Percentiles rank a stretch among this genome's conserved stretches.
These are phyloP conservation scores for Drosophila sordidula DNA, from an alignment of 2,888 invertebrate species.

Conservation along the genomic window DNA sequence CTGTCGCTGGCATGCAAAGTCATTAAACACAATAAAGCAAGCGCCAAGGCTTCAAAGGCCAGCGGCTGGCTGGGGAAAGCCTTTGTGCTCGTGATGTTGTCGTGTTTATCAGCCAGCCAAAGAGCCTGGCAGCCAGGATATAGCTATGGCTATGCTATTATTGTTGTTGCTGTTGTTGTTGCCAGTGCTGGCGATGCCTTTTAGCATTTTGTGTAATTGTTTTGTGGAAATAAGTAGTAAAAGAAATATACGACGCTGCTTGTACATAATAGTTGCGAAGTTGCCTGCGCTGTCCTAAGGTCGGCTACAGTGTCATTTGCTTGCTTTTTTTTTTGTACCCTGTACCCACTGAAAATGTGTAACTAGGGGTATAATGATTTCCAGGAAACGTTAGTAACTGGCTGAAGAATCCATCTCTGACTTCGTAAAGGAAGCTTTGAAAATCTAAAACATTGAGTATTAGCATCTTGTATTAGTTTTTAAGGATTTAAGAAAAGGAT, in stretches of 20 bases:
- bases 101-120: conserved; percentile 70
- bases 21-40: conserved; percentile 69
- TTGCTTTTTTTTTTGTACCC: conserved; percentile 15
- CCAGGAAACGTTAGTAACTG: too few species aligned
- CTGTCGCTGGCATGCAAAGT: conserved; percentile 63
- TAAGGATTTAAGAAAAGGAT: too few species aligned
- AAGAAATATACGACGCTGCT: conserved; percentile 45
- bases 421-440: too few species aligned
- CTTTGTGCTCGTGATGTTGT: conserved; percentile 68
- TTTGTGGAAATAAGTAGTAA: conserved; percentile 69
- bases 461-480: too few species aligned
- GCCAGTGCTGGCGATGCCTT: conserved; percentile 54
- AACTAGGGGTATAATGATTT: background rate
- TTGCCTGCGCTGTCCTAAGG: conserved; percentile 11
- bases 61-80: conserved; percentile 34
- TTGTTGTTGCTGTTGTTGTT: conserved; percentile 34
- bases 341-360: background rate
- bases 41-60: conserved; percentile 57
- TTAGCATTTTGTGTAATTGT: conserved; percentile 77
- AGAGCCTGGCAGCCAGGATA: conserved; percentile 40
- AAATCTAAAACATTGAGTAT: too few species aligned
- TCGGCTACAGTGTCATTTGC: conserved; percentile 19
- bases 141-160: conserved; percentile 30
- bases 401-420: too few species aligned
- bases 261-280: conserved; percentile 22